A percentile compares a stretch with the other conserved stretches of the same genome.
Conservation (phyloP, 1,140 invertebrate species). For the Antheraea mylitta region DNA sequence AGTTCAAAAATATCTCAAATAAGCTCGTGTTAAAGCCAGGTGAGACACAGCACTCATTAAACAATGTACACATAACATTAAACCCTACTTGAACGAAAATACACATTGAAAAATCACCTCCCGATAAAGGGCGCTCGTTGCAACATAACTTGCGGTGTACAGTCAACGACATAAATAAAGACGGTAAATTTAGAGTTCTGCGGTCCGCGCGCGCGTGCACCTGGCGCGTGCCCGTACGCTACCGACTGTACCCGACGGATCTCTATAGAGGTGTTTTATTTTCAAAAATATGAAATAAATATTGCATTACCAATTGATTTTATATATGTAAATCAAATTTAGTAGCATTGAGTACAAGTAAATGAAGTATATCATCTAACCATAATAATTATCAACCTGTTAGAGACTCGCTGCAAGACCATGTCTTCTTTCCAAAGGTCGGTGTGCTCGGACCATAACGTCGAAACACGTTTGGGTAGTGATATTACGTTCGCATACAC, state of each 20-base stretch:
- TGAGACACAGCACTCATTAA: not conserved
- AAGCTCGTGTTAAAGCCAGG: not conserved
- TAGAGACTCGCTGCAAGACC: no score
- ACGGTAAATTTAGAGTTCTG: conserved; percentile 68
- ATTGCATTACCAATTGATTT: not conserved
- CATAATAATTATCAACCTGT: no score
- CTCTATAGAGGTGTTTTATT: conserved; percentile 37
- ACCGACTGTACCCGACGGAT: conserved; percentile 42
- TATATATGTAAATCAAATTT: no score
- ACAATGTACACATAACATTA: not conserved
- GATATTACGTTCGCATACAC: no score
- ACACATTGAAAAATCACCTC: conserved; percentile 24
- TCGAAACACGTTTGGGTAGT: no score
- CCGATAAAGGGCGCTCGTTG: conserved; percentile 44
- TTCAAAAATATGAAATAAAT: not conserved
- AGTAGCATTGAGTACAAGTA: no score
- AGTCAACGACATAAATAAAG: conserved; percentile 65
- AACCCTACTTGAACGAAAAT: not conserved
- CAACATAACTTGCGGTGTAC: conserved; percentile 38
- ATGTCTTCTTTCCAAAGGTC: no score
- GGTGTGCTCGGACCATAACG: no score
- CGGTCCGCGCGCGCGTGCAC: conserved; percentile 53
- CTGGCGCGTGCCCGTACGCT: conserved; percentile 35
- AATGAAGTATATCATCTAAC: no score
- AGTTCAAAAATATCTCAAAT: not conserved